phyloP scores from a whole-genome alignment of 2,888 invertebrate species.

The Teinopalpus imperialis region DNA sequence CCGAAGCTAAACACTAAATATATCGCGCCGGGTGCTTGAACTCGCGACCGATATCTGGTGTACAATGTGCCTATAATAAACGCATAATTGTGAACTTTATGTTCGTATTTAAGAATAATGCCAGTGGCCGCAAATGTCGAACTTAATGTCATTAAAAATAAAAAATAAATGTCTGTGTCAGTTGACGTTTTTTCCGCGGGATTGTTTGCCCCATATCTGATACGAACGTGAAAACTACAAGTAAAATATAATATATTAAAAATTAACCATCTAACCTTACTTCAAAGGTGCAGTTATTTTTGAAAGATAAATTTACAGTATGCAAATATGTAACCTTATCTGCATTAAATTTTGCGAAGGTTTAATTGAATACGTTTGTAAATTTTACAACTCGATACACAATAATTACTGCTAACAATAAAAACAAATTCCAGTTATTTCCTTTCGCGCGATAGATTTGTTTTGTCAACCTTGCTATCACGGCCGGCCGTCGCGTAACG shows the following conservation, averaged over 20 bases:
- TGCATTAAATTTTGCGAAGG: constrained; percentile 6
- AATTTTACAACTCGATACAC: background rate
- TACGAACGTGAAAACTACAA: too few relatives aligned
- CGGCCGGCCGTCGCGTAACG: constrained; percentile 31
- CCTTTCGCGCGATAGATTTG: constrained; percentile 26
- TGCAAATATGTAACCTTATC: too few relatives aligned
- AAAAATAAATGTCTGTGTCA: too few relatives aligned
- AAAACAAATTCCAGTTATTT: constrained; percentile 2
- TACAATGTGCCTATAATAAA: background rate
- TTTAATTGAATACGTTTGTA: constrained; percentile 3
- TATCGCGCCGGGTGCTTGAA: constrained; percentile 47
- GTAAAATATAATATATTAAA: too few relatives aligned
- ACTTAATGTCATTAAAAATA: too few relatives aligned
- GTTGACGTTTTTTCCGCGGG: too few relatives aligned
- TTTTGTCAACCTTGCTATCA: constrained; percentile 56
- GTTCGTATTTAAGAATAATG: too few relatives aligned
- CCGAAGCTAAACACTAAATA: constrained; percentile 49
- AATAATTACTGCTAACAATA: constrained; percentile 17
- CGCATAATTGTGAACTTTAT: background rate
- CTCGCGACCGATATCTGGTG: constrained; percentile 36
- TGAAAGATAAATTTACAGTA: too few relatives aligned
- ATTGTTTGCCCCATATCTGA: too few relatives aligned
- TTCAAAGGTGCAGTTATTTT: too few relatives aligned
- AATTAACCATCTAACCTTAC: too few relatives aligned
- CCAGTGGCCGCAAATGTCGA: too few relatives aligned